Evolutionary conservation across 2,113 vertebrate species (phyloP).

Genomic region (Silurus meridionalis): DNA sequence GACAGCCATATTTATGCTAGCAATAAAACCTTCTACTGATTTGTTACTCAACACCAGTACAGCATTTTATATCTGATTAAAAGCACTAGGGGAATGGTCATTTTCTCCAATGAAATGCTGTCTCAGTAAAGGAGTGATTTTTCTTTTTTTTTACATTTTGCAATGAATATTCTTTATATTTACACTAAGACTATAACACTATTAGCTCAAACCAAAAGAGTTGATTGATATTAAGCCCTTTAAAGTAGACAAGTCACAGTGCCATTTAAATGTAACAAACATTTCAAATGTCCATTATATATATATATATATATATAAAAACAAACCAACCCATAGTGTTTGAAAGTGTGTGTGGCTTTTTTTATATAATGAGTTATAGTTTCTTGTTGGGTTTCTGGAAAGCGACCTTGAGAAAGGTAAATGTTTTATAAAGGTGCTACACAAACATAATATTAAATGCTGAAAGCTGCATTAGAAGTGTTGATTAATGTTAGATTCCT

Average conservation of each 20-base stretch:
- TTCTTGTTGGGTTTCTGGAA: not conserved
- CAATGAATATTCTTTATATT: not conserved
- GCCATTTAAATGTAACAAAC: not conserved
- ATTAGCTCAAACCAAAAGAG: not conserved
- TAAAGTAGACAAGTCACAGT: not conserved
- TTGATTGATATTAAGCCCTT: not conserved
- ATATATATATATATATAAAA: too few relatives aligned
- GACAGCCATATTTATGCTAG: not conserved
- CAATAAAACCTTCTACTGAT: slow-evolving; percentile 4
- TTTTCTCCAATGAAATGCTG: slow-evolving; percentile 7
- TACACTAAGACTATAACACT: not conserved
- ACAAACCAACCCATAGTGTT: not conserved
- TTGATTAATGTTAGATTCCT: slow-evolving; percentile 38
- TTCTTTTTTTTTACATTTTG: not conserved
- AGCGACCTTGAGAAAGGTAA: not conserved
- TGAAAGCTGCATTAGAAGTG: slow-evolving; percentile 26
- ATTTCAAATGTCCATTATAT: too few relatives aligned
- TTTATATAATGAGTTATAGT: not conserved
- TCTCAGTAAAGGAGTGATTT: not conserved
- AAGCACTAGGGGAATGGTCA: not conserved
- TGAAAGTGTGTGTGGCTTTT: not conserved
- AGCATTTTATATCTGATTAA: not conserved
- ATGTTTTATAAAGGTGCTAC: slow-evolving; percentile 2
- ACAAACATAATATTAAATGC: slow-evolving; percentile 11
- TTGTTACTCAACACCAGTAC: not conserved